Conservation (phyloP, 92 coral and sea anemone genomes). For the Epizoanthus ramosus region DNA sequence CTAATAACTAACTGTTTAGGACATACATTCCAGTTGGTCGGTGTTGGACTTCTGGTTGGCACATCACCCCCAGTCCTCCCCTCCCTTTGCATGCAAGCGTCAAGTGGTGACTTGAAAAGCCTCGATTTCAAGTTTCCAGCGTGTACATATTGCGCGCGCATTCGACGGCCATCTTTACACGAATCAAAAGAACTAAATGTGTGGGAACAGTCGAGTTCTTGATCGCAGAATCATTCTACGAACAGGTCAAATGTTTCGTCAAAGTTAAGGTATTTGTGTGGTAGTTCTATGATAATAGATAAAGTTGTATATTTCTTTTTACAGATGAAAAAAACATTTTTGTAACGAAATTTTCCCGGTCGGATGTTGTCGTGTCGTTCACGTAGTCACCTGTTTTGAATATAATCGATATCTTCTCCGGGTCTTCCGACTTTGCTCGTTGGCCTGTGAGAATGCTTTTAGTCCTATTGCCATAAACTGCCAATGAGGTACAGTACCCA, state of each 20-base stretch:
- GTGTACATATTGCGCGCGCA: conserved; percentile 49
- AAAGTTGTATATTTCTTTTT: neutral
- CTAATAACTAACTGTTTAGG: too few relatives aligned
- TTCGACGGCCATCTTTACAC: conserved; percentile 61
- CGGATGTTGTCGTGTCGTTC: conserved; percentile 65
- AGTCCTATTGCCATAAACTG: neutral
- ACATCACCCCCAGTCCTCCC: too few relatives aligned
- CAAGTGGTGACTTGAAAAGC: too few relatives aligned
- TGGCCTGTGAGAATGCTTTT: neutral
- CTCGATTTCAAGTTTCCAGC: too few relatives aligned
- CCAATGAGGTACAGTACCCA: neutral
- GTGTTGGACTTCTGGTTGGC: too few relatives aligned
- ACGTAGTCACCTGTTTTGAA: conserved; percentile 40
- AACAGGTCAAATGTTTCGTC: conserved; percentile 19
- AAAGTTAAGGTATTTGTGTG: conserved; percentile 38
- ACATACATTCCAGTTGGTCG: too few relatives aligned
- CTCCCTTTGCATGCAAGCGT: too few relatives aligned
- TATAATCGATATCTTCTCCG: conserved; percentile 29
- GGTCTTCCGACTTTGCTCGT: neutral
- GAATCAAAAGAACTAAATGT: conserved; percentile 31
- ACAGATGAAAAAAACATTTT: neutral
- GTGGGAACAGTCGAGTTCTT: neutral
- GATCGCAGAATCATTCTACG: conserved; percentile 13
- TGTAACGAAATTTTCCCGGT: conserved; percentile 36
- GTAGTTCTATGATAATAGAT: neutral